Percentiles rank a stretch among this genome's conserved stretches.
phyloP scores from a whole-genome alignment of 2,113 vertebrate genomes.

The Sigmodon hispidus region DNA sequence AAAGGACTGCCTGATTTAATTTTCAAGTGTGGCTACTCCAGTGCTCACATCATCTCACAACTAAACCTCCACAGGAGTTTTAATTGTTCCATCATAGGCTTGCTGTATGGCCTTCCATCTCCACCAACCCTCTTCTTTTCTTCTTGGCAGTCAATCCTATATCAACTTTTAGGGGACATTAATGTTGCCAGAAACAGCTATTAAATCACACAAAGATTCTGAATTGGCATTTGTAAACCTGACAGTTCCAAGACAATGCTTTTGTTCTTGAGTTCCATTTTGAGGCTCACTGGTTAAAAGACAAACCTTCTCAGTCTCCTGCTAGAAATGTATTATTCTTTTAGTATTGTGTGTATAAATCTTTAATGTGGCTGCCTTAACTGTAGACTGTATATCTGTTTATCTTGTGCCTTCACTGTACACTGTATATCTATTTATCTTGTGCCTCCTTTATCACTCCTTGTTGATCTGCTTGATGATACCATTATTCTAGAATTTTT shows the following conservation, averaged over 20 bases:
- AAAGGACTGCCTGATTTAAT: slow-evolving; percentile 36
- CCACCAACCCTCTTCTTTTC: not conserved
- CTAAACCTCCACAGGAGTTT: slow-evolving; percentile 5
- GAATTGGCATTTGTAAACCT: slow-evolving; percentile 1
- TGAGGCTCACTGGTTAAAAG: not conserved
- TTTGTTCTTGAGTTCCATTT: not conserved
- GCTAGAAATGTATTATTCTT: not conserved
- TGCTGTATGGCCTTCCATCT: not conserved
- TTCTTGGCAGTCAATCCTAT: not conserved
- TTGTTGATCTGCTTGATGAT: not conserved
- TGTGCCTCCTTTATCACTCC: not conserved
- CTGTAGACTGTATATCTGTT: not conserved
- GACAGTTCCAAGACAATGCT: not conserved
- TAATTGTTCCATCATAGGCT: not conserved
- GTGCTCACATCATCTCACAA: not conserved
- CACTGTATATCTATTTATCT: not conserved
- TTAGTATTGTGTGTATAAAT: not conserved
- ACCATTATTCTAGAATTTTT: not conserved
- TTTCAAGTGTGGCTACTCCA: slow-evolving; percentile 19
- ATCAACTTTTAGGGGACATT: not conserved
- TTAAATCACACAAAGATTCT: not conserved
- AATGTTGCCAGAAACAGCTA: not conserved
- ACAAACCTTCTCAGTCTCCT: not conserved
- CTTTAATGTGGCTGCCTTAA: not conserved
- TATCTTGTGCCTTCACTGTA: not conserved